Evolutionary conservation across 2,113 vertebrate genomes (phyloP), one percentile per base, ranked within the genome.

Genomic region (Patagioenas fasciata): DNA sequence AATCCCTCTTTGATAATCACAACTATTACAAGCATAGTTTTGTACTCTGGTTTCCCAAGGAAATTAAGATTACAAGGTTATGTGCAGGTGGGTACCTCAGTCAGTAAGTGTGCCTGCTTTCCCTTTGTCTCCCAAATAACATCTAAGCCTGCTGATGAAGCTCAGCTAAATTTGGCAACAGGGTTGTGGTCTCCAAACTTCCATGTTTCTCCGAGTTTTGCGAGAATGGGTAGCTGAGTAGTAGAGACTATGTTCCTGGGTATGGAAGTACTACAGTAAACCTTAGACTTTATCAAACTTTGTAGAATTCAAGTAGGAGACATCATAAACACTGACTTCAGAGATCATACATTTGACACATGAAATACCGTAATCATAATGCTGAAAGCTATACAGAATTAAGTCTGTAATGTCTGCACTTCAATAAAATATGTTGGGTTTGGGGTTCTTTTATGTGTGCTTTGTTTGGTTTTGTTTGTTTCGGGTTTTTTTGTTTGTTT

Each of bases 61-160:
- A 89, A 92, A 60, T 29, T 13, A 84, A 84, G 32, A 31, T 74
- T 70, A 44, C 16, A 80, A 87, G 15, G 21, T 74, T 70, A 62
- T 71, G 3, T 0, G 0, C 50, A 50, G n/a, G 31, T 23, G 19
- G 5, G 6, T 67, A 32, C n/a, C 44, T 84, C 69, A 57, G 25
- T 71, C 31, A 40, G 11, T 60, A 48, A 53, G 3, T 81, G 44
- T 81, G 71, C 8, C 21, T 70, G 42, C 5, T 25, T 70, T 58
- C 23, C 15, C 10, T 79, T 81, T 61, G 29, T 66, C 24, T 87
- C n/a, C 28, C 8, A 70, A 42, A 50, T 60, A 69, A 28, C 4
- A 7, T 74, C 83, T 42, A 73, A 65, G 15, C 14, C 12, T 50
- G 19, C 25, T 74, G 42, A n/a, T 80, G 62, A 81, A 71, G 7